phyloP scores from a whole-genome alignment of 1,140 invertebrate species.

The Idris sp. region DNA sequence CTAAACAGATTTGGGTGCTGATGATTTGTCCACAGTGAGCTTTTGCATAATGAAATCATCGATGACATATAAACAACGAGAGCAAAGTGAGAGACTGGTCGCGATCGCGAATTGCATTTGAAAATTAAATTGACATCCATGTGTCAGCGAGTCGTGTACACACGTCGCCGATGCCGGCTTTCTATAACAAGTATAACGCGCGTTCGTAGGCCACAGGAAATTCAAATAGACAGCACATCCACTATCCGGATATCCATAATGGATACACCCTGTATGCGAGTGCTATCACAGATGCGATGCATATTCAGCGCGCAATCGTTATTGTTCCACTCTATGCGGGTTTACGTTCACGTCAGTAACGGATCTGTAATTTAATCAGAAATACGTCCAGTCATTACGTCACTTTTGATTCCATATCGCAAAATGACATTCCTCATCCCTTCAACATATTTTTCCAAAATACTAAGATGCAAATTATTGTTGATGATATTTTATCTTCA shows the following conservation, averaged over 20 bases:
- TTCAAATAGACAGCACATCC: constrained; percentile 61
- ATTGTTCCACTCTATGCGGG: constrained; percentile 67
- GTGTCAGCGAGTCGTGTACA: constrained; percentile 54
- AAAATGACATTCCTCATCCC: too few species aligned
- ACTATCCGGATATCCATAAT: constrained; percentile 69
- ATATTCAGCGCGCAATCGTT: constrained; percentile 72
- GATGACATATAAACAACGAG: constrained; percentile 37
- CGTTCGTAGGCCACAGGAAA: constrained; percentile 42
- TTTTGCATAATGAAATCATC: constrained; percentile 57
- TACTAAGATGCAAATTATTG: too few species aligned
- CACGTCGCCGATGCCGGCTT: constrained; percentile 49
- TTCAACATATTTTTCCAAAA: too few species aligned
- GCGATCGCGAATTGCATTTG: constrained; percentile 47
- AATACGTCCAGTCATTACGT: constrained; percentile 54
- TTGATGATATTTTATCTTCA: too few species aligned
- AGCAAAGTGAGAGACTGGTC: constrained; percentile 7
- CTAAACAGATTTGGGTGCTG: constrained; percentile 28
- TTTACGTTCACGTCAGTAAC: constrained; percentile 60
- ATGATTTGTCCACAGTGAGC: constrained; percentile 42
- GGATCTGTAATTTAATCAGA: constrained; percentile 59
- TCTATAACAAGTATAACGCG: constrained; percentile 57
- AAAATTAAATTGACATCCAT: constrained; percentile 59
- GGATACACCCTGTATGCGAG: constrained; percentile 68
- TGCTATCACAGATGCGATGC: constrained; percentile 69
- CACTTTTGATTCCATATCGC: constrained; percentile 29